Base-by-base conservation (phyloP, 1,140 invertebrate species). In the Drosophila melanogaster region DNA sequence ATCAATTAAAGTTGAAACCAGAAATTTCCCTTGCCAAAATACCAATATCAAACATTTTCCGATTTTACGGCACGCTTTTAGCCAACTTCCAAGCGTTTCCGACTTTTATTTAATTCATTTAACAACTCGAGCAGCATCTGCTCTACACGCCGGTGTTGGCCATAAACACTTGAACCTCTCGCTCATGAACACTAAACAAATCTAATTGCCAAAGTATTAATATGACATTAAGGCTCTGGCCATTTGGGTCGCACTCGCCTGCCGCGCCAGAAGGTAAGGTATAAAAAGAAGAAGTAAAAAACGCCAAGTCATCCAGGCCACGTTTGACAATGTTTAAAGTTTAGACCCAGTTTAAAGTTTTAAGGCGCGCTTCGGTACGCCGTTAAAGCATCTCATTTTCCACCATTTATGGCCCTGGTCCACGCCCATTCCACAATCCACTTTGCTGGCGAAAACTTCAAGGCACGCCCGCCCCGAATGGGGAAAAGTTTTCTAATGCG, bases 401-500 rank as follows among this genome's bases (percentile, higher is more conserved):
- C n/a, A 50, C 26, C 47, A 33, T 50, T 70, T 55, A 69, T 40
- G 40, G 38, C 38, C 38, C 3, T 4, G 19, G 62, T 15, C 49
- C 33, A 43, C 53, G 22, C 53, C 40, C 22, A 8, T 38, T 35
- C 46, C 60, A 55, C 44, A 30, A 8, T 30, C 30, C 30, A 55
- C 44, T 67, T 75, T 58, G 30, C 30, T 30, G 33, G 46, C 62
- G 40, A 17, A 55, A 77, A 77, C 73, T 75, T 77, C 70, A 73
- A 73, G 67, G 66, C 55, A 54, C 54, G 66, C n/a, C 54, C 55
- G 38, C 35, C 26, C 24, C 43, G 44, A 71, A 58, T 58, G 67
- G 40, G 33, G 43, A 72, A 59, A 86, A 86, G 47, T 86, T 86
- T 86, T 83, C 75, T 77, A 86, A 86, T 85, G 77, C 77, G 67